These are phyloP conservation scores for Muscina levida DNA, from an alignment of 2,888 invertebrate species.

Conservation along the genomic window DNA sequence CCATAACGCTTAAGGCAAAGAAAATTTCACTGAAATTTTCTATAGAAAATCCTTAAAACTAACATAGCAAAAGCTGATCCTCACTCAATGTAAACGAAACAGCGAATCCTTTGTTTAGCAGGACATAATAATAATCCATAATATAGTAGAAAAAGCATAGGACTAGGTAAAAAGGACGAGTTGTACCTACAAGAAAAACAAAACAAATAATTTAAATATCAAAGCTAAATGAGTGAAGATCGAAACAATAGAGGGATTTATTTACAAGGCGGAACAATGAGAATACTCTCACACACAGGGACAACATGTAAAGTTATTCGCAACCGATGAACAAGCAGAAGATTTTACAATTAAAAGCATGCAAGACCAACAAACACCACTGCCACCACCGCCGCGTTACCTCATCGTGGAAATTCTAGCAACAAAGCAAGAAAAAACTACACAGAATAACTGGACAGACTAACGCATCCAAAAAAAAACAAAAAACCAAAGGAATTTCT, in stretches of 20 bases:
- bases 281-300: slow-evolving; percentile 9
- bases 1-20: background rate
- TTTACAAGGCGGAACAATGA: slow-evolving; percentile 43
- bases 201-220: slow-evolving; percentile 61
- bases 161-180: slow-evolving; percentile 11
- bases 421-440: slow-evolving; percentile 31
- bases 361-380: slow-evolving; percentile 43
- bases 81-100: slow-evolving; percentile 32
- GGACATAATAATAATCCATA: slow-evolving; percentile 27
- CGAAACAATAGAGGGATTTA: slow-evolving; percentile 61
- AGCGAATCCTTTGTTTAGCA: slow-evolving; percentile 39
- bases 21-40: background rate
- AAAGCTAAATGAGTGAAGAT: slow-evolving; percentile 59
- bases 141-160: slow-evolving; percentile 46
- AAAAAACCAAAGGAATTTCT: slow-evolving; percentile 52
- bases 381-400: background rate
- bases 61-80: slow-evolving; percentile 46
- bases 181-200: background rate
- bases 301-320: slow-evolving; percentile 62
- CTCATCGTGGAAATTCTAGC: background rate
- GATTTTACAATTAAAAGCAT: slow-evolving; percentile 50
- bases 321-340: no score
- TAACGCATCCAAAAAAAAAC: background rate
- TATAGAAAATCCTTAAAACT: slow-evolving; percentile 49
- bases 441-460: no score